Evolutionary conservation across 2,113 vertebrate species (phyloP), one percentile per base, ranked within the genome.

Genomic region (Sporophila hypoxantha): DNA sequence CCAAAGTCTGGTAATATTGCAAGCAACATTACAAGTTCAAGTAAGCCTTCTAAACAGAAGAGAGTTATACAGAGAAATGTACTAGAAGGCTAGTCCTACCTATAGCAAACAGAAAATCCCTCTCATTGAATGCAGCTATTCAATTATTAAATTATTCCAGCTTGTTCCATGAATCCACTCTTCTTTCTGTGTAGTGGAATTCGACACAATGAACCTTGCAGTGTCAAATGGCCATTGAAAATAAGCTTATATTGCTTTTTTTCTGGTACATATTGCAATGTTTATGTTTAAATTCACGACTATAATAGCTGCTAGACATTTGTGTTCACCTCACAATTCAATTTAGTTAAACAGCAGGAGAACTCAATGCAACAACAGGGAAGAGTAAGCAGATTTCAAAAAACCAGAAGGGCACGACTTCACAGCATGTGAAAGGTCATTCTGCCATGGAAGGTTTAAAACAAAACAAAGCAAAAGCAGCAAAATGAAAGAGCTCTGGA

Each of bases 361-460:
- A 90, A 88, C 44, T 66, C 70, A 83, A 68, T 69, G 61, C 66
- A 85, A 66, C 71, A 75, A 56, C 77, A 87, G 83, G 81, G 68
- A 93, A 90, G 60, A 82, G 34, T 87, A 88, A 90, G 77, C 67
- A 91, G 76, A 90, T 82, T 86, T 80, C 46, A 42, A 41, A 65
- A 88, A 92, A 69, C 8, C 83, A 88, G 76, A 88, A 87, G 56
- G 50, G 73, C 86, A 81, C 3, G 12, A 78, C 81, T 94, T 89
- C 82, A 66, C 85, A 82, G 75, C 68, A 78, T 76, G 71, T 69
- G 68, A 92, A 94, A 91, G 89, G 93, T 89, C 89, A 94, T 78
- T 68, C 68, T 93, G 91, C 73, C 55, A 56, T 11, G n/a, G 68
- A 77, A 93, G 73, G 77, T 62, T 89, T 81, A 34, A 76, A 94